These are phyloP conservation scores for Leptopilina drosophilae DNA, from an alignment of 2,888 invertebrate species.

Conservation along the genomic window DNA sequence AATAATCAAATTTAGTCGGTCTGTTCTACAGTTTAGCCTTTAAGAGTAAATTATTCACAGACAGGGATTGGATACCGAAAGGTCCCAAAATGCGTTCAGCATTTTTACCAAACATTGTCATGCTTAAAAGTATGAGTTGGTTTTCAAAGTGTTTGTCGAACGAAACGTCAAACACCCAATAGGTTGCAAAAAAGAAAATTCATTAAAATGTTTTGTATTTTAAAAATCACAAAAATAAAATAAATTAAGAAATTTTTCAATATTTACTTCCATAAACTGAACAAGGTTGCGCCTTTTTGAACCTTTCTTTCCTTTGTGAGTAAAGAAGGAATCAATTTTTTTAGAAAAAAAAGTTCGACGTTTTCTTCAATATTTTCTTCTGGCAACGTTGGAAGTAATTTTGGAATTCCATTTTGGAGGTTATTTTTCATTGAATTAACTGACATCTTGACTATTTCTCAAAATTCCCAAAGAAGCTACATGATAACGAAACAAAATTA, in stretches of 20 bases:
- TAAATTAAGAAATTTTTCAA: neutral
- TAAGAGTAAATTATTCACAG: neutral
- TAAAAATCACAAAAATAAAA: no score
- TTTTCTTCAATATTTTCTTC: neutral
- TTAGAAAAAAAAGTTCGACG: neutral
- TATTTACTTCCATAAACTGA: neutral
- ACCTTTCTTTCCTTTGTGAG: neutral
- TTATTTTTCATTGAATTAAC: neutral
- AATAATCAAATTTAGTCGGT: no score
- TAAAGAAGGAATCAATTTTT: neutral
- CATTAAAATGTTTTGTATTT: neutral
- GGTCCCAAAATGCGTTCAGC: neutral
- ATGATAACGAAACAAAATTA: neutral
- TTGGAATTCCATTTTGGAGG: neutral
- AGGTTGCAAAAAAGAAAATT: neutral
- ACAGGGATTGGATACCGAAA: neutral
- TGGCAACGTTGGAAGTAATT: neutral
- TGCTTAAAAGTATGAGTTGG: conserved; percentile 2
- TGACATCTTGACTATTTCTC: neutral
- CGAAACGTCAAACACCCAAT: neutral
- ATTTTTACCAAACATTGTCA: neutral
- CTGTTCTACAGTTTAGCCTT: neutral
- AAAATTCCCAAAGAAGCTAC: conserved; percentile 3
- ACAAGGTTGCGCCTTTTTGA: neutral
- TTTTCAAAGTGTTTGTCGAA: neutral